Percentiles rank a stretch among this genome's conserved stretches.
Conservation (phyloP, 2,888 invertebrate species). For the Nomada goodeniana region DNA sequence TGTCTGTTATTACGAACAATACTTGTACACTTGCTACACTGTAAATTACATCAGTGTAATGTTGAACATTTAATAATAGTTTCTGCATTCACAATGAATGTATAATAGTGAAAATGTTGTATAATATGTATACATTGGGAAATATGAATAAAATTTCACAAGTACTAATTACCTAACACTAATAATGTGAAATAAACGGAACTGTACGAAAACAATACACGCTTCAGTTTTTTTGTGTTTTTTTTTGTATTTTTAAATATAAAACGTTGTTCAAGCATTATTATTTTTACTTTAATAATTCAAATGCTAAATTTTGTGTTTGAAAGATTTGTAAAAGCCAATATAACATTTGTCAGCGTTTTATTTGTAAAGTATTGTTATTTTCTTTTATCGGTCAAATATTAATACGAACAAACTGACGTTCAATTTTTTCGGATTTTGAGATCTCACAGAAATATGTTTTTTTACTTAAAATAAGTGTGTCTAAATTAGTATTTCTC, state of each 20-base stretch:
- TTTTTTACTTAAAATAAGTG: background rate
- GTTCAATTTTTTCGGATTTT: background rate
- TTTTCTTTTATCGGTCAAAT: too few species aligned
- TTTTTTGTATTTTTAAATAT: constrained; percentile 24
- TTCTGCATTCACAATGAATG: constrained; percentile 46
- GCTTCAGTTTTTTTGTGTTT: constrained; percentile 58
- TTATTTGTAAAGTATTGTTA: constrained; percentile 1
- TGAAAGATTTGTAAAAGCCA: background rate
- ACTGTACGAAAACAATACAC: constrained; percentile 52
- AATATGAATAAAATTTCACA: constrained; percentile 61
- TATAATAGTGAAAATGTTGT: constrained; percentile 53
- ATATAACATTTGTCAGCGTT: background rate
- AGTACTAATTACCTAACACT: constrained; percentile 53
- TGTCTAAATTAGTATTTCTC: background rate
- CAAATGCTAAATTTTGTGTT: background rate
- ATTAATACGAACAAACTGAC: too few species aligned
- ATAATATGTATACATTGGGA: constrained; percentile 52
- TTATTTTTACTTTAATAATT: background rate
- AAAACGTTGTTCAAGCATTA: background rate
- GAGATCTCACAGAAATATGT: background rate
- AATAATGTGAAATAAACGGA: constrained; percentile 60
- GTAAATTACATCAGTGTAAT: constrained; percentile 44
- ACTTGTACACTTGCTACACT: constrained; percentile 46
- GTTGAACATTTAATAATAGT: constrained; percentile 30
- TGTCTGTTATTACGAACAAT: constrained; percentile 54